Evolutionary conservation across 2,888 invertebrate species (phyloP).

Genomic region (Amblyjoppa proteus): DNA sequence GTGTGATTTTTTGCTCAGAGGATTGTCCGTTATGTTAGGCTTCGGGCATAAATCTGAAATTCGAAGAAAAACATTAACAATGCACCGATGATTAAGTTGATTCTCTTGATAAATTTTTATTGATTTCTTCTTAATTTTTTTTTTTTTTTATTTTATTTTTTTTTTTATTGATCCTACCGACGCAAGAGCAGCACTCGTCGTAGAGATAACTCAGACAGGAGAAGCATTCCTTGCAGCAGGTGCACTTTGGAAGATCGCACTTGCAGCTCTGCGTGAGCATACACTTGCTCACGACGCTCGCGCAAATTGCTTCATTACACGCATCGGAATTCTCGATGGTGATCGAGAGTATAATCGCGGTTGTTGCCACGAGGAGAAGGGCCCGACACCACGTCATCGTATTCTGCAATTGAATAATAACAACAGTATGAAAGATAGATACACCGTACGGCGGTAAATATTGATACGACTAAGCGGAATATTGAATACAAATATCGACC

Average conservation of each 20-base stretch:
- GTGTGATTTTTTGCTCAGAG: constrained; percentile 92
- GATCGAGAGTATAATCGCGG: constrained; percentile 72
- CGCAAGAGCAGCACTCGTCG: constrained; percentile 98
- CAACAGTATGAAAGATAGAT: constrained; percentile 25
- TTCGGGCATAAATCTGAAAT: constrained; percentile 94
- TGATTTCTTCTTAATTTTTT: neutral
- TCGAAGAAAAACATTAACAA: constrained; percentile 59
- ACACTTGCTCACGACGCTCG: constrained; percentile 98
- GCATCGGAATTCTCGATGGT: constrained; percentile 74
- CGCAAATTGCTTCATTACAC: constrained; percentile 98
- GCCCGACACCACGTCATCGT: constrained; percentile 77
- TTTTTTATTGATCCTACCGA: constrained; percentile 89
- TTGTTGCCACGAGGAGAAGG: constrained; percentile 69
- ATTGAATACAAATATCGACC: neutral
- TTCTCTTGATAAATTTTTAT: neutral
- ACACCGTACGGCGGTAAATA: neutral
- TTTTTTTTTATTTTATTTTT: no score
- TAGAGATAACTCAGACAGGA: constrained; percentile 95
- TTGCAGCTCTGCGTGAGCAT: constrained; percentile 98
- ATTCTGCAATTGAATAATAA: constrained; percentile 67
- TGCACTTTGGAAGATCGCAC: constrained; percentile 96
- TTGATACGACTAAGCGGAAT: neutral
- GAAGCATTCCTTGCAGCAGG: constrained; percentile 97
- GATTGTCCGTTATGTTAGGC: constrained; percentile 91
- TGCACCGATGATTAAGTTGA: neutral